A percentile compares a stretch with the other conserved stretches of the same genome.
phyloP scores from a whole-genome alignment of 1,140 invertebrate species.

The Eubasilissa regina region DNA sequence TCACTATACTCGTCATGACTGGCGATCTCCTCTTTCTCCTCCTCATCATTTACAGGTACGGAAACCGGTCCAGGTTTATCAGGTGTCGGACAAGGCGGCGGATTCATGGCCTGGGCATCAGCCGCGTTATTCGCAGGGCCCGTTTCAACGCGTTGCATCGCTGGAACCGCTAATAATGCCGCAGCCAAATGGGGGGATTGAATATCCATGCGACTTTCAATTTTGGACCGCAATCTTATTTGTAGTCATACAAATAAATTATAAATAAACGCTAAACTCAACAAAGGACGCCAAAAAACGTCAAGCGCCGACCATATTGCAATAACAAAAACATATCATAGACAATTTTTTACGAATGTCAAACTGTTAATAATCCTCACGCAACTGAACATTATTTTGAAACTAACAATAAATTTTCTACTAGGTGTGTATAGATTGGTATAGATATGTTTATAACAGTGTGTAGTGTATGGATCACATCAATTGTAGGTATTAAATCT shows the following conservation, averaged over 20 bases:
- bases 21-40: constrained; percentile 73
- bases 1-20: constrained; percentile 74
- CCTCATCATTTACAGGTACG: constrained; percentile 61
- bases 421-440: too few relatives aligned
- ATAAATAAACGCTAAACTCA: background rate
- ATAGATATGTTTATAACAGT: too few relatives aligned
- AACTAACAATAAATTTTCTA: too few relatives aligned
- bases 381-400: too few relatives aligned
- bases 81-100: constrained; percentile 36
- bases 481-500: too few relatives aligned
- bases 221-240: background rate
- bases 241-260: constrained; percentile 3
- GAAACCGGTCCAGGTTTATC: constrained; percentile 16
- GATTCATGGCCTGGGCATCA: constrained; percentile 31
- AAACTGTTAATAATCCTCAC: too few relatives aligned
- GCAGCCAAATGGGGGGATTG: constrained; percentile 70
- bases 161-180: constrained; percentile 66
- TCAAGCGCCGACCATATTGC: constrained; percentile 15
- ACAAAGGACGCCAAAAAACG: constrained; percentile 45
- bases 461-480: too few relatives aligned
- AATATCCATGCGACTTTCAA: constrained; percentile 63
- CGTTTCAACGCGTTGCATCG: constrained; percentile 58
- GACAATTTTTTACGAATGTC: background rate
- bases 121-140: constrained; percentile 32
- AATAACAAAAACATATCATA: constrained; percentile 43